A percentile compares a stretch with the other conserved stretches of the same genome.
These are phyloP conservation scores for Drosophila borborema DNA, from an alignment of 2,888 invertebrate genomes.

Conservation along the genomic window DNA sequence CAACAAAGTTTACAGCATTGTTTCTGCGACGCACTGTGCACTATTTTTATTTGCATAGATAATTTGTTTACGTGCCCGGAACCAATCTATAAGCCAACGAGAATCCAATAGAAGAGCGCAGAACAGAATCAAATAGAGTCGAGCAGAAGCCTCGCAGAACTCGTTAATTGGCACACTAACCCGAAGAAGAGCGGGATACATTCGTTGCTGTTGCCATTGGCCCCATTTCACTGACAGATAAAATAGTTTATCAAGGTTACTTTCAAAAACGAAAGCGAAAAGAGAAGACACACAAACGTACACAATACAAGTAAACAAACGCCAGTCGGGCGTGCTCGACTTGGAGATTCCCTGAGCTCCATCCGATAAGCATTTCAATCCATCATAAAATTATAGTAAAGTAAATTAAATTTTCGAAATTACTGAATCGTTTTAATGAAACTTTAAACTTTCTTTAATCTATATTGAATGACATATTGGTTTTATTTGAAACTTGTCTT, in stretches of 20 bases:
- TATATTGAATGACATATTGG: no score
- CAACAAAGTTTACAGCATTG: slow-evolving; percentile 10
- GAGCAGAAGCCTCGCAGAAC: slow-evolving; percentile 46
- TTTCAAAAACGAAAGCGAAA: slow-evolving; percentile 51
- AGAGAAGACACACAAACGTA: slow-evolving; percentile 34
- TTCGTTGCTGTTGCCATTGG: slow-evolving; percentile 67
- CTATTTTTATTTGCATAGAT: slow-evolving; percentile 48
- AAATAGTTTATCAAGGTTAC: slow-evolving; percentile 80
- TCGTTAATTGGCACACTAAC: slow-evolving; percentile 80
- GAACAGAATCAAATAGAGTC: background rate
- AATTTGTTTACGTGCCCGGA: slow-evolving; percentile 60
- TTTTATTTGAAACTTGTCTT: no score
- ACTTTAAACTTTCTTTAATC: no score
- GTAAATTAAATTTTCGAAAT: no score
- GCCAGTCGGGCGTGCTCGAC: background rate
- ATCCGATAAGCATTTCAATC: no score
- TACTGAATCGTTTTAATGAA: no score
- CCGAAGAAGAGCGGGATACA: slow-evolving; percentile 61
- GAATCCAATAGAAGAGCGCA: slow-evolving; percentile 2
- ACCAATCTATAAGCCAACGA: background rate
- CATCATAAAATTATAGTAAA: no score
- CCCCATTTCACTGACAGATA: slow-evolving; percentile 74
- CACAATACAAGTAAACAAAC: background rate
- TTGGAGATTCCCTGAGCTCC: no score
- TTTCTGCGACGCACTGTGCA: slow-evolving; percentile 26